Conservation (phyloP, 2,113 vertebrate species). For the Bos indicus region DNA sequence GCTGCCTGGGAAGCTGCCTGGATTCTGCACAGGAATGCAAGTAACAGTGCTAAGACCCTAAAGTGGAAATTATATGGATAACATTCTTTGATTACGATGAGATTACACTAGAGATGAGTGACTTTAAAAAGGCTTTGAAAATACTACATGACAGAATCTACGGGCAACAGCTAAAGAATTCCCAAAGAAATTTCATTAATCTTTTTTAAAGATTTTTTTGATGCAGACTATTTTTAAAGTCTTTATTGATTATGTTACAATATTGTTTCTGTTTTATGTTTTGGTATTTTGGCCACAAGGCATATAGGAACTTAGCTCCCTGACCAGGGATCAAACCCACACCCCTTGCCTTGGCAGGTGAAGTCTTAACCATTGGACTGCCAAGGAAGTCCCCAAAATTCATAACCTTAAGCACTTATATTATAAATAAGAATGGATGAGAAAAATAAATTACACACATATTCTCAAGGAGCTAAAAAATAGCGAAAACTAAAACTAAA, state of each 20-base stretch:
- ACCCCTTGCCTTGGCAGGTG: not conserved
- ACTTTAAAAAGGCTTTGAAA: not conserved
- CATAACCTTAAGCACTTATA: not conserved
- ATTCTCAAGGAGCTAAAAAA: not conserved
- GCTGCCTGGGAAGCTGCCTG: not conserved
- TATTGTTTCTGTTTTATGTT: not conserved
- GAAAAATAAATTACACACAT: not conserved
- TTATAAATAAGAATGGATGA: slow-evolving; percentile 8
- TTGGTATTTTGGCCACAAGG: not conserved
- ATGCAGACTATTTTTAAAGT: not conserved
- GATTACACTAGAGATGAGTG: not conserved
- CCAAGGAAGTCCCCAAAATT: not conserved
- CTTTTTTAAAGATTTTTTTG: not conserved
- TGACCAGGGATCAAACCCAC: not conserved
- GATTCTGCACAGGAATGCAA: not conserved
- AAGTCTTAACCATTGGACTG: not conserved
- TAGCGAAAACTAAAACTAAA: not conserved
- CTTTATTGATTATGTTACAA: not conserved
- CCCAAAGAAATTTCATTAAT: not conserved
- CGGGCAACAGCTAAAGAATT: not conserved
- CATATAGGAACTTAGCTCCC: not conserved
- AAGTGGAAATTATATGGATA: not conserved
- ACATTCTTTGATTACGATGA: not conserved
- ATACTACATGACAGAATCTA: not conserved
- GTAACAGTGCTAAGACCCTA: not conserved